Conservation (phyloP, 2,113 vertebrate genomes). For the Pandion haliaetus region DNA sequence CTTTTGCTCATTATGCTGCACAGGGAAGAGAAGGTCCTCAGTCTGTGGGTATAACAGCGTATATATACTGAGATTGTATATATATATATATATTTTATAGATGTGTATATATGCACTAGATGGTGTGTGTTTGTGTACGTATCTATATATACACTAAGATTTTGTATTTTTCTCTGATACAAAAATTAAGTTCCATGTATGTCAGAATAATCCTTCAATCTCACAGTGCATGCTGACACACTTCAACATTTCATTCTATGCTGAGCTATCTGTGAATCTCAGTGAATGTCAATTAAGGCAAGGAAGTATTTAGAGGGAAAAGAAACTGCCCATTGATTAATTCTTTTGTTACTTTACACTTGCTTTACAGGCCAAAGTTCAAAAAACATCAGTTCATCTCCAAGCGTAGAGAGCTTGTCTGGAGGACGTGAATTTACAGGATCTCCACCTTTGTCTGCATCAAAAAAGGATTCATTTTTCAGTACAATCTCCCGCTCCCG, state of each 20-base stretch:
- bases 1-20: not conserved
- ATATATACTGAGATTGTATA: not conserved
- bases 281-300: not conserved
- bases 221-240: not conserved
- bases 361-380: constrained; percentile 83
- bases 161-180: not conserved
- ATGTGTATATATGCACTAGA: not conserved
- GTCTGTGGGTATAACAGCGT: not conserved
- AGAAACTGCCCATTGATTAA: not conserved
- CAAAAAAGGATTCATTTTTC: constrained; percentile 96
- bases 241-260: constrained; percentile 14
- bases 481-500: constrained; percentile 92
- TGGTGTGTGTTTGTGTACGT: not conserved
- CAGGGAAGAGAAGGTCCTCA: not conserved
- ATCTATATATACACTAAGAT: not conserved
- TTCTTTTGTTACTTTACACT: constrained; percentile 27
- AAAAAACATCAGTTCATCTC: constrained; percentile 88
- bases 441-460: constrained; percentile 89
- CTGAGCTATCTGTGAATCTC: not conserved
- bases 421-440: constrained; percentile 83
- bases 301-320: not conserved
- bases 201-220: not conserved
- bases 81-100: not conserved
- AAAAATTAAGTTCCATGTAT: not conserved
- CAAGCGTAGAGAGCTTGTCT: constrained; percentile 90